Evolutionary conservation across 2,797 vertebrate species (phyloP).

Genomic region (Sebastes variabilis): DNA sequence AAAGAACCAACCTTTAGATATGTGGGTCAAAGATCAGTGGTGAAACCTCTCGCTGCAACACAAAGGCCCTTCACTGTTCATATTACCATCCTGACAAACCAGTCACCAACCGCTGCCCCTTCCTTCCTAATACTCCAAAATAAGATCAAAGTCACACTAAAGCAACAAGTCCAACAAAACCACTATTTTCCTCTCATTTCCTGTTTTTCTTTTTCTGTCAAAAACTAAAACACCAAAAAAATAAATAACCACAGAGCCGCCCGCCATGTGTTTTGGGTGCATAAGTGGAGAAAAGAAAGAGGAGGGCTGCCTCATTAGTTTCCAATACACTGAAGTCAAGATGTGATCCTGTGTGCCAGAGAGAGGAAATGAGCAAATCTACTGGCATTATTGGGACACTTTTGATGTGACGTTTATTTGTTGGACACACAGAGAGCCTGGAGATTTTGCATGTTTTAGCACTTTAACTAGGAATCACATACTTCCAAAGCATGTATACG

Average conservation of each 20-base stretch:
- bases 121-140: constrained; percentile 64
- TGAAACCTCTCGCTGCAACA: constrained; percentile 67
- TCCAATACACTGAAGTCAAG: constrained; percentile 35
- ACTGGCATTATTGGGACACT: constrained; percentile 23
- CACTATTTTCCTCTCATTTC: constrained; percentile 46
- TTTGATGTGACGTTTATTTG: constrained; percentile 37
- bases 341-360: constrained; percentile 31
- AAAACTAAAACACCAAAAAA: constrained; percentile 1
- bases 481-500: background rate
- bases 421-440: background rate
- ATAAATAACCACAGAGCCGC: constrained; percentile 13
- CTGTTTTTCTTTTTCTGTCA: constrained; percentile 57
- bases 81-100: constrained; percentile 34
- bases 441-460: background rate
- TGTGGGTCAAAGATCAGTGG: constrained; percentile 88
- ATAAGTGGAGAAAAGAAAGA: constrained; percentile 22
- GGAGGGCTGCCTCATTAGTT: constrained; percentile 62
- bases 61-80: constrained; percentile 78
- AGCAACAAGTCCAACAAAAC: constrained; percentile 37
- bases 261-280: background rate
- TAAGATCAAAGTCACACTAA: constrained; percentile 59
- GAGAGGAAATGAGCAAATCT: constrained; percentile 61
- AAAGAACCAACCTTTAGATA: constrained; percentile 71
- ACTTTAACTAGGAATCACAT: background rate
- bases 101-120: constrained; percentile 36